Evolutionary conservation across 2,888 invertebrate genomes (phyloP), one percentile per base, ranked within the genome.

Genomic region (Eupeodes luniger): DNA sequence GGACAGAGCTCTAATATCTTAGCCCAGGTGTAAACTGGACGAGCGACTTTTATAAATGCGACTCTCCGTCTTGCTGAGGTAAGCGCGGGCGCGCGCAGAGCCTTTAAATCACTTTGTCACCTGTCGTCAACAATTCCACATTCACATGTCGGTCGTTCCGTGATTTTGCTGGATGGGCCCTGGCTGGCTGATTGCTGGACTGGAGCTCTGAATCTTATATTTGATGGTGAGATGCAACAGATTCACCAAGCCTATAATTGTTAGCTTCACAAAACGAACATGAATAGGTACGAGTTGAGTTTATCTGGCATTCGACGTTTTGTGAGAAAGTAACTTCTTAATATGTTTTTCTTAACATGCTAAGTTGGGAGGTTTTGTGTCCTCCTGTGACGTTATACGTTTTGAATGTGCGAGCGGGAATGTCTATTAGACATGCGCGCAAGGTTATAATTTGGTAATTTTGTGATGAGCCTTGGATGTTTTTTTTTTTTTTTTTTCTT

Each of bases 61-160:
- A 44, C 49, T 36, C 34, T n/a, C 40, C 44, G 0, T 40, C 40
- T 40, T 44, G 19, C 10, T 44, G 44, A 19, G 19, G 27, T 10
- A 27, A 34, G 40, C 1, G 34, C 9, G 14, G 19, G 53, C 4
- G 55, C 49, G 55, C 34, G 75, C 47, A 55, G 72, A 49, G 88
- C 74, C 36, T 69, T 75, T 81, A 88, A 85, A 88, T 88, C 88
- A 85, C 85, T 88, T 88, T 88, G 88, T 88, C 88, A 88, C 88
- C 88, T 88, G 88, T 88, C 88, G 88, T 88, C 88, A 85, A 88
- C 88, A 85, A 85, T 88, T 88, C 85, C 85, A 88, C 88, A 81
- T 85, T 53, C 88, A 85, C 88, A 88, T 88, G 88, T 88, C 81
- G 74, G 77, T 72, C 67, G 72, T 72, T 5, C 11, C 67, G 74